A percentile compares a stretch with the other conserved stretches of the same genome.
phyloP scores from a whole-genome alignment of 2,888 invertebrate genomes.

The Eubasilissa splendida region DNA sequence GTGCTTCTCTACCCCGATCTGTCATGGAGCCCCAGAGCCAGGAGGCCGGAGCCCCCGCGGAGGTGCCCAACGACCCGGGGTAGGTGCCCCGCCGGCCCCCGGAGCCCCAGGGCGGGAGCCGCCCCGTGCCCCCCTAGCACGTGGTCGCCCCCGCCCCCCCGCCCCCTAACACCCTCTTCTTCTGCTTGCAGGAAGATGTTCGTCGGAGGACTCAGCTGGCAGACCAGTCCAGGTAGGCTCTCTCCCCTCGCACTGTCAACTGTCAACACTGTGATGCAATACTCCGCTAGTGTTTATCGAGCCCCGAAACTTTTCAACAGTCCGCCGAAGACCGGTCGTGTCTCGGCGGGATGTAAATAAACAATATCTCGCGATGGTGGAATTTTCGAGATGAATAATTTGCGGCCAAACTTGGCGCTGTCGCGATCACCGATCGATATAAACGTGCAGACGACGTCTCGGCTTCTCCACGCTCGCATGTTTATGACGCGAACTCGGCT shows the following conservation, averaged over 20 bases:
- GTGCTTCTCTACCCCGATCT: slow-evolving; percentile 32
- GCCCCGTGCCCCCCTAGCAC: slow-evolving; percentile 54
- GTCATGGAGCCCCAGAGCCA: slow-evolving; percentile 84
- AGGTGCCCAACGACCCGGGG: slow-evolving; percentile 97
- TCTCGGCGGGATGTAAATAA: slow-evolving; percentile 24
- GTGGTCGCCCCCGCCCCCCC: slow-evolving; percentile 56
- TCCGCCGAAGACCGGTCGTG: neutral
- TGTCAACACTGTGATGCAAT: too few species aligned
- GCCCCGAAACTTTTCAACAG: slow-evolving; percentile 6
- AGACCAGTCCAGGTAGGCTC: slow-evolving; percentile 96
- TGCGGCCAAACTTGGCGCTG: slow-evolving; percentile 7
- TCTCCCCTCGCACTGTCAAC: neutral
- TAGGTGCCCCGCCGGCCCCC: slow-evolving; percentile 68
- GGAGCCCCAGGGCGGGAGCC: slow-evolving; percentile 51
- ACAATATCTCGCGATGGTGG: slow-evolving; percentile 40
- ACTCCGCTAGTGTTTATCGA: too few species aligned
- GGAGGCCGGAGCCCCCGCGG: slow-evolving; percentile 88
- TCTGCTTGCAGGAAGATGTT: slow-evolving; percentile 98
- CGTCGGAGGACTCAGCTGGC: slow-evolving; percentile 99
- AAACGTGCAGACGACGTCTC: slow-evolving; percentile 29
- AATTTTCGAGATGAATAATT: neutral
- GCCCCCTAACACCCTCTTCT: slow-evolving; percentile 63
- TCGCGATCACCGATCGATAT: slow-evolving; percentile 41
- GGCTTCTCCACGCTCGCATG: slow-evolving; percentile 34
- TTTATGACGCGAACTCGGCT: slow-evolving; percentile 36